Conservation (phyloP, 2,797 vertebrate species). For the Peromyscus nudipes region DNA sequence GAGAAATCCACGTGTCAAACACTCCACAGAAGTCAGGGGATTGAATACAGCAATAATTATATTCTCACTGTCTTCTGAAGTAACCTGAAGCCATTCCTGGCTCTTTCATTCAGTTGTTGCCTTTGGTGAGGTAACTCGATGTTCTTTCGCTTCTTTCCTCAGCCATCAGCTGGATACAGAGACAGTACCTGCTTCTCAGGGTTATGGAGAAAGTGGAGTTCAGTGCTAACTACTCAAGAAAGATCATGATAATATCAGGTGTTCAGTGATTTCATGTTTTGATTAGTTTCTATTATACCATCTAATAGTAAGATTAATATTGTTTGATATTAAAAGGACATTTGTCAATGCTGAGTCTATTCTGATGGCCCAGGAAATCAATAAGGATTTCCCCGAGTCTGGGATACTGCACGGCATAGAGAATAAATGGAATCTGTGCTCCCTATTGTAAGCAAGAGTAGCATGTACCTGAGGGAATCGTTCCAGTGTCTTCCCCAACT, state of each 20-base stretch:
- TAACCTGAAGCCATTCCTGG: neutral
- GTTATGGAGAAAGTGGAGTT: neutral
- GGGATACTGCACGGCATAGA: neutral
- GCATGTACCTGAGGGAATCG: neutral
- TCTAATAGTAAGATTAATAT: neutral
- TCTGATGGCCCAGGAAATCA: neutral
- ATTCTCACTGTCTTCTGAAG: neutral
- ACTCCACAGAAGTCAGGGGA: neutral
- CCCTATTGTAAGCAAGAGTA: neutral
- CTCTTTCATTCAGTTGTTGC: neutral
- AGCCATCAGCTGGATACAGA: neutral
- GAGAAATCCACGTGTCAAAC: neutral
- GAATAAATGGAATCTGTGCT: neutral
- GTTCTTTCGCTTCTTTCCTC: neutral
- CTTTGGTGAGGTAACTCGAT: neutral
- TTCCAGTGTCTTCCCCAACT: neutral
- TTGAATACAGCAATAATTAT: neutral
- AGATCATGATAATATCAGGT: neutral
- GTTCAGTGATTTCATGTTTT: neutral
- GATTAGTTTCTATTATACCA: neutral
- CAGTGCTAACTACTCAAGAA: neutral
- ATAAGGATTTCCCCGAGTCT: neutral
- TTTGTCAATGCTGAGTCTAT: neutral
- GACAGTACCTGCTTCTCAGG: neutral
- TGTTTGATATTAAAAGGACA: neutral